Conservation (phyloP, 2,797 vertebrate genomes). For the Triplophysa yarkandensis region DNA sequence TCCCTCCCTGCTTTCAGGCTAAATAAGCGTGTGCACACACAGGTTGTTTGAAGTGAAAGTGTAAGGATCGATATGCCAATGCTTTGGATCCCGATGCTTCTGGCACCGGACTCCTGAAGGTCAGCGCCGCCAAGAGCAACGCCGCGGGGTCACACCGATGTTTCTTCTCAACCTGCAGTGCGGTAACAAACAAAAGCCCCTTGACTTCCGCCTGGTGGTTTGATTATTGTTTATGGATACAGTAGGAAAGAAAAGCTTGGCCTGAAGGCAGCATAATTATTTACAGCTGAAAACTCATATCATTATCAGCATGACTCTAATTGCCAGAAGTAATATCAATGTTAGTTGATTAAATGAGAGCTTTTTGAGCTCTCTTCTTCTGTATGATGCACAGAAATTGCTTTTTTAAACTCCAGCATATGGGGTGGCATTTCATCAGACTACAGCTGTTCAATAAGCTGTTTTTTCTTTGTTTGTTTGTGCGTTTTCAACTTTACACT, state of each 20-base stretch:
- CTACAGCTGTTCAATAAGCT: slow-evolving; percentile 78
- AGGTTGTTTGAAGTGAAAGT: slow-evolving; percentile 40
- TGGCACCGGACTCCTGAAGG: slow-evolving; percentile 86
- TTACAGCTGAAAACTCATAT: slow-evolving; percentile 99
- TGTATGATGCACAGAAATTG: slow-evolving; percentile 88
- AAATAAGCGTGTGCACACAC: slow-evolving; percentile 69
- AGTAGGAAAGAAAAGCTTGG: slow-evolving; percentile 97
- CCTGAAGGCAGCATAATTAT: slow-evolving; percentile 98
- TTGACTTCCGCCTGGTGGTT: slow-evolving; percentile 91
- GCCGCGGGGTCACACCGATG: slow-evolving; percentile 85
- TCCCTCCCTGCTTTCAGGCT: slow-evolving; percentile 72
- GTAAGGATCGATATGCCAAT: slow-evolving; percentile 80
- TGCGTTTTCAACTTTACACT: slow-evolving; percentile 53
- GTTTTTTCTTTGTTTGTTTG: slow-evolving; percentile 76
- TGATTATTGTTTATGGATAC: slow-evolving; percentile 99
- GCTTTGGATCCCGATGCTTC: slow-evolving; percentile 79
- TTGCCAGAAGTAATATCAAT: slow-evolving; percentile 99
- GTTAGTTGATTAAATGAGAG: slow-evolving; percentile 97
- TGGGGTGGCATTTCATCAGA: slow-evolving; percentile 81
- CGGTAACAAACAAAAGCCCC: slow-evolving; percentile 77
- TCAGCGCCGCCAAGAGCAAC: slow-evolving; percentile 90
- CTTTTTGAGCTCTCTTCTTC: slow-evolving; percentile 53
- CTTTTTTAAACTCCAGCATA: slow-evolving; percentile 85
- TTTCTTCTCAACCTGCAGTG: slow-evolving; percentile 80
- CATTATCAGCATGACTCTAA: slow-evolving; percentile 99